Evolutionary conservation across 2,113 vertebrate genomes (phyloP).

Genomic region (Calyptommatus sinebrachiatus): DNA sequence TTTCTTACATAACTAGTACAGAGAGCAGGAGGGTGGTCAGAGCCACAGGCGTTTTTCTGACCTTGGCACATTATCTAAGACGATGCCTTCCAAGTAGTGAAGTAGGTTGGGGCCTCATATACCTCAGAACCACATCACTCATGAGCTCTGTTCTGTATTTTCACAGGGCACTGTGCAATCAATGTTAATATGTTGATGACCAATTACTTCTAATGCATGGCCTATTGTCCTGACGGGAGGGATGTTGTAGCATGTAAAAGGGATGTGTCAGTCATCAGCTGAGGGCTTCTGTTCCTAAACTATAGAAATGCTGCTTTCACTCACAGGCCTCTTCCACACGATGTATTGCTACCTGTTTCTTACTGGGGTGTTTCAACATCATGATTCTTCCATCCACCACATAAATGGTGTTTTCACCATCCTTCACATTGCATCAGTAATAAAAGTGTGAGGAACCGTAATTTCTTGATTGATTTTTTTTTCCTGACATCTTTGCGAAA

Average conservation of each 20-base stretch:
- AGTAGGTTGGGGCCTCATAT: not conserved
- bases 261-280: not conserved
- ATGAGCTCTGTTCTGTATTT: not conserved
- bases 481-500: too few species aligned
- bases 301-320: not conserved
- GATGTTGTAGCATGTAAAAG: not conserved
- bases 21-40: constrained; percentile 11
- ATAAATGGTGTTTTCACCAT: too few species aligned
- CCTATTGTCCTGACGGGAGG: not conserved
- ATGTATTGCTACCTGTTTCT: too few species aligned
- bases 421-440: too few species aligned
- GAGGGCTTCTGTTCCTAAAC: not conserved
- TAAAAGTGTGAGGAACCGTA: too few species aligned
- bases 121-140: not conserved
- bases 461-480: too few species aligned
- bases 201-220: not conserved
- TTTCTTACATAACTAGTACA: constrained; percentile 50
- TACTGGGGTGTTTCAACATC: too few species aligned
- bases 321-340: not conserved
- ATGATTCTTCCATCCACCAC: too few species aligned
- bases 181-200: not conserved
- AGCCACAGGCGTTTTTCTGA: constrained; percentile 22
- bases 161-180: not conserved
- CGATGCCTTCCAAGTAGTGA: not conserved
- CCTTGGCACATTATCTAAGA: constrained; percentile 6